These are phyloP conservation scores for Todus mexicanus DNA, from an alignment of 2,797 vertebrate genomes.

Conservation along the genomic window DNA sequence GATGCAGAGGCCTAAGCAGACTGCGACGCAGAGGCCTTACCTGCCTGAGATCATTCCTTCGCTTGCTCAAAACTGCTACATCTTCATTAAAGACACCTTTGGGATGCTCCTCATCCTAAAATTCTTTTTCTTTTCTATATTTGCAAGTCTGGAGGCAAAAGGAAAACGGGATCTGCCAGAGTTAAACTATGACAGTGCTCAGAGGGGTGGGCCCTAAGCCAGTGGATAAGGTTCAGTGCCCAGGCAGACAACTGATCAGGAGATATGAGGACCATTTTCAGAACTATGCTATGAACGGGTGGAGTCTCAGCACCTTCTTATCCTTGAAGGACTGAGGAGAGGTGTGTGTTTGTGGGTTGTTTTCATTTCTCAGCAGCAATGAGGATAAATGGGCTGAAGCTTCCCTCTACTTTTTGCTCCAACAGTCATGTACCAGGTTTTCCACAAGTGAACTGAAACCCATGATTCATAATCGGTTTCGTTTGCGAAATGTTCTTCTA, in stretches of 20 bases:
- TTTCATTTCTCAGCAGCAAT: not conserved
- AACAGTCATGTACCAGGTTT: slow-evolving; percentile 18
- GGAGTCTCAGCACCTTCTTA: not conserved
- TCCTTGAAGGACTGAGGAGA: not conserved
- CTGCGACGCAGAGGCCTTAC: not conserved
- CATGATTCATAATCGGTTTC: slow-evolving; percentile 58
- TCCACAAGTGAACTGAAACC: slow-evolving; percentile 35
- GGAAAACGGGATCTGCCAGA: not conserved
- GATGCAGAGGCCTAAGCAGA: no score
- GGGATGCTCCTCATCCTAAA: not conserved
- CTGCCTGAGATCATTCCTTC: not conserved
- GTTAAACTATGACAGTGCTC: not conserved
- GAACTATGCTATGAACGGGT: not conserved
- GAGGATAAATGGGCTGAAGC: slow-evolving; percentile 1
- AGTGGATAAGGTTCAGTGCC: not conserved
- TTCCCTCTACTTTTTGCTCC: slow-evolving; percentile 9
- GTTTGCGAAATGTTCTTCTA: slow-evolving; percentile 58
- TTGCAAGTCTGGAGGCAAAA: not conserved
- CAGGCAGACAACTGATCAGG: not conserved
- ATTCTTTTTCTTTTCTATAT: not conserved
- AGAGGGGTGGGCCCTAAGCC: not conserved
- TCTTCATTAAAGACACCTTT: not conserved
- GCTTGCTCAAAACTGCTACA: not conserved
- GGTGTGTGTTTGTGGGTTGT: not conserved
- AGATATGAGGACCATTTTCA: not conserved